Evolutionary conservation across 2,797 vertebrate genomes (phyloP).

Genomic region (Natrix natrix): DNA sequence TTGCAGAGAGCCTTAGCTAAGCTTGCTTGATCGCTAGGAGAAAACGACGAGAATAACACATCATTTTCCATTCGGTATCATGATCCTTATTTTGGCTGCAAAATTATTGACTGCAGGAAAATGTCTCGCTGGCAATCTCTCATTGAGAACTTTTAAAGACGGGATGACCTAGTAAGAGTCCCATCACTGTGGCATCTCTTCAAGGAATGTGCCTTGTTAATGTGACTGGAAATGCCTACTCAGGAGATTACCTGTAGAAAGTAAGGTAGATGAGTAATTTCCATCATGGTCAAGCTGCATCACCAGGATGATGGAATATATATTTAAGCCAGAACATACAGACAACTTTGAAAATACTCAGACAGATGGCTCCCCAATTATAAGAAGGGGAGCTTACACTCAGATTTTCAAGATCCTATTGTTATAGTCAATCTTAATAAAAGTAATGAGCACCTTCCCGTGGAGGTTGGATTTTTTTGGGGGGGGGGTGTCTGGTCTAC

Average conservation of each 20-base stretch:
- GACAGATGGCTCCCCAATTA: not conserved
- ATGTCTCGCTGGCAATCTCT: not conserved
- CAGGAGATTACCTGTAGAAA: not conserved
- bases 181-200: not conserved
- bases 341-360: not conserved
- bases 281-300: not conserved
- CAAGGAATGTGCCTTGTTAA: not conserved
- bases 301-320: not conserved
- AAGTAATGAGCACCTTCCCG: not conserved
- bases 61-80: not conserved
- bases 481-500: not conserved
- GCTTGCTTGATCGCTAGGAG: not conserved
- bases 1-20: not conserved
- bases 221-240: not conserved
- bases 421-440: not conserved
- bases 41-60: not conserved
- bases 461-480: not conserved
- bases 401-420: not conserved
- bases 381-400: not conserved
- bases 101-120: not conserved
- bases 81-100: not conserved
- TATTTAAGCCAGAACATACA: not conserved
- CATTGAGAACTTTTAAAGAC: not conserved
- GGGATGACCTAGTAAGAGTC: not conserved
- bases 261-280: not conserved